Conservation (phyloP, 2,888 invertebrate species). For the Onchidella celtica region DNA sequence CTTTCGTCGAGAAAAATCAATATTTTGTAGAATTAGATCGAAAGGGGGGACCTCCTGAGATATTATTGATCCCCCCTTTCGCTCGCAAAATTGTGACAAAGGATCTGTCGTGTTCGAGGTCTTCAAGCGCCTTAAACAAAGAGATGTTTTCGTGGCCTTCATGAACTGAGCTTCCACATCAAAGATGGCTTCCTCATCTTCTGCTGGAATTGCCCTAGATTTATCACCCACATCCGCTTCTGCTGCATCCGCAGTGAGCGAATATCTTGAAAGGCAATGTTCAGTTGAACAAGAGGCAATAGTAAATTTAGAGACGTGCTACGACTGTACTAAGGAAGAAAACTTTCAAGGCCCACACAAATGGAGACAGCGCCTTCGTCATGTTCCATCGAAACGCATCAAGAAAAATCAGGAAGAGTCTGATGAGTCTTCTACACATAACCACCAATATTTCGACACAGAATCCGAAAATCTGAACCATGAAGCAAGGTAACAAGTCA, state of each 20-base stretch:
- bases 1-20: conserved; percentile 56
- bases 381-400: conserved; percentile 47
- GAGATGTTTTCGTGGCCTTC: conserved; percentile 52
- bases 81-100: conserved; percentile 52
- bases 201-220: conserved; percentile 27
- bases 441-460: conserved; percentile 35
- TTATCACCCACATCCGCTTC: conserved; percentile 24
- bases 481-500: no score
- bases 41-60: conserved; percentile 50
- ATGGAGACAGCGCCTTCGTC: conserved; percentile 72
- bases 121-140: conserved; percentile 45
- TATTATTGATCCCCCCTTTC: conserved; percentile 55
- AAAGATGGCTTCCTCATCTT: conserved; percentile 53
- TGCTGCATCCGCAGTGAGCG: conserved; percentile 25
- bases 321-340: conserved; percentile 47
- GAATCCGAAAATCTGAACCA: conserved; percentile 17
- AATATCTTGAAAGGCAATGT: conserved; percentile 10
- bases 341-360: conserved; percentile 74
- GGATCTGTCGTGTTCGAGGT: conserved; percentile 48
- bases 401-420: conserved; percentile 32
- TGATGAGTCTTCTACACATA: background rate
- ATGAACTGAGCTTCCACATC: conserved; percentile 38
- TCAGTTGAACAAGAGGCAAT: conserved; percentile 5
- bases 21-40: conserved; percentile 44
- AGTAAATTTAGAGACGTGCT: conserved; percentile 6